These are phyloP conservation scores for Isotomurus palustris DNA, from an alignment of 2,888 invertebrate genomes.

Conservation along the genomic window DNA sequence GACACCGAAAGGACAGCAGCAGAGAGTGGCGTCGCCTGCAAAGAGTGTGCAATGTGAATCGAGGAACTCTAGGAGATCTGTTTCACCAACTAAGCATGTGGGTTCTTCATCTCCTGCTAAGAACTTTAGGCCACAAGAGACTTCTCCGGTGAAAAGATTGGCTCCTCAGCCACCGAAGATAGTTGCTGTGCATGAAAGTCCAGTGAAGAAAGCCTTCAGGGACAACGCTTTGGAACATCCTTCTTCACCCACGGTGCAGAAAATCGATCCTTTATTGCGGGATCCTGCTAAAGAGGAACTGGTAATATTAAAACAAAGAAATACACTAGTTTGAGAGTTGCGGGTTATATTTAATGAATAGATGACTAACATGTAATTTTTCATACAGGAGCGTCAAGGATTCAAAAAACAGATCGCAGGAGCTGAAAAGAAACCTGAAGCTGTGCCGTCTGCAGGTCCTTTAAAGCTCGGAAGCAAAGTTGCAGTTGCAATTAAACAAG, in stretches of 20 bases:
- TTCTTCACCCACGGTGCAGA: no score
- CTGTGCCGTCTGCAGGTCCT: conserved; percentile 6
- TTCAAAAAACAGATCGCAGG: conserved; percentile 15
- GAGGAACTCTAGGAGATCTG: background rate
- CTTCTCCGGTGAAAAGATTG: conserved; percentile 12
- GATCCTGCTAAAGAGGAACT: no score
- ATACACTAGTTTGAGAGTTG: no score
- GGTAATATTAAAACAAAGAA: no score
- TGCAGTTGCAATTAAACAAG: no score
- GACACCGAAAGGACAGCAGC: background rate
- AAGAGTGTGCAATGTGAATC: background rate
- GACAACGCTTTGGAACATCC: background rate
- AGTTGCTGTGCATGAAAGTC: background rate
- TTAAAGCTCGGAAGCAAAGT: no score
- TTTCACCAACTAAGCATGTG: background rate
- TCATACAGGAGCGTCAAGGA: no score
- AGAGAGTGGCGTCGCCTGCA: conserved; percentile 1
- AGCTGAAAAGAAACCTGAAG: background rate
- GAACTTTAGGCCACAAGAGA: no score
- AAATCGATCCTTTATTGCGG: no score
- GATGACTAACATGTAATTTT: no score
- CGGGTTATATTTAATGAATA: no score
- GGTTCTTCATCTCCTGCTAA: conserved; percentile 5
- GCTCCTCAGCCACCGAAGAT: no score
- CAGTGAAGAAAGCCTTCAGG: conserved; percentile 4